Conservation (phyloP, 2,113 vertebrate genomes). For the Bucco capensis region DNA sequence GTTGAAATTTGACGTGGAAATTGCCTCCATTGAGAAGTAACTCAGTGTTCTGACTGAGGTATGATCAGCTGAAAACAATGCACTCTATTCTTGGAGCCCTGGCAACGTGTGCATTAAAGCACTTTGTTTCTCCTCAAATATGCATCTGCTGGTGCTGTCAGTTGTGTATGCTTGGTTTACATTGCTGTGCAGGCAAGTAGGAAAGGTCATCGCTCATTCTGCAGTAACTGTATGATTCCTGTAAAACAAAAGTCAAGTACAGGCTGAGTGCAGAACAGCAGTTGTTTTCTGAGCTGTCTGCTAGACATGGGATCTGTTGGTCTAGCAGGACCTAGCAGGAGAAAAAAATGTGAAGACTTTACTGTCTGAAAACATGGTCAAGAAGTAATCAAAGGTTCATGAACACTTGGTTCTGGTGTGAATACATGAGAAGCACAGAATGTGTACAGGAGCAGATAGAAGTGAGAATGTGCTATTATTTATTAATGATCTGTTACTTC, state of each 20-base stretch:
- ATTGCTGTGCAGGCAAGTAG: not conserved
- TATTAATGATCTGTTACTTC: not conserved
- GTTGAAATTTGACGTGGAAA: not conserved
- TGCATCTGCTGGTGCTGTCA: not conserved
- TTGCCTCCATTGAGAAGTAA: not conserved
- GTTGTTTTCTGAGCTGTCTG: not conserved
- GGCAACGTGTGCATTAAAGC: not conserved
- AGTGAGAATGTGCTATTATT: not conserved
- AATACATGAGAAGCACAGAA: not conserved
- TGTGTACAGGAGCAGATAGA: not conserved
- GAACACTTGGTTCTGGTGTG: fast-evolving
- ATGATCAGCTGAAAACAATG: not conserved
- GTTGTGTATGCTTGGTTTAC: not conserved
- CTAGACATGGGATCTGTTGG: not conserved
- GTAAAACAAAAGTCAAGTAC: not conserved
- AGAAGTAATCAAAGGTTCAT: not conserved
- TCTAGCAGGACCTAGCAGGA: not conserved
- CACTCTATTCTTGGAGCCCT: not conserved
- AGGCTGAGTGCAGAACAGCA: not conserved
- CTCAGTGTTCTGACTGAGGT: not conserved
- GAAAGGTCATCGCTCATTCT: not conserved
- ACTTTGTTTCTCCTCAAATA: not conserved
- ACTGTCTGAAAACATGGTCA: fast-evolving
- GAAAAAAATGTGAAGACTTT: not conserved
- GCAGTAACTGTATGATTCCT: not conserved